phyloP scores from a whole-genome alignment of 2,888 invertebrate species.

The Colletes collaris region DNA sequence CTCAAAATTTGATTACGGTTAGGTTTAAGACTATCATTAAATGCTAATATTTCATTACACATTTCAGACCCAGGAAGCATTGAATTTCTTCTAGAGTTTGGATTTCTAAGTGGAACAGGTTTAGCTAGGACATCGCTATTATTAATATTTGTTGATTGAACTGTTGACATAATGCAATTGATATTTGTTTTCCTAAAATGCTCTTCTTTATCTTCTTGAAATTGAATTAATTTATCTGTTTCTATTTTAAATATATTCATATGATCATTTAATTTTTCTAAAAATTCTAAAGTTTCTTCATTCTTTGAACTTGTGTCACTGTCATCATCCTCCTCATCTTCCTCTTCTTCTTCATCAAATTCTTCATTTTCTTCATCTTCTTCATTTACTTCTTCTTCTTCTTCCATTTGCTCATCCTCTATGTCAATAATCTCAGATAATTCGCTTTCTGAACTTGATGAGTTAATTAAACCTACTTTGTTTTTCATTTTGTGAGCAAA shows the following conservation, averaged over 20 bases:
- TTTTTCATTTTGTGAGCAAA: no score
- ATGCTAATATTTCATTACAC: slow-evolving; percentile 79
- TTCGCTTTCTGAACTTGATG: slow-evolving; percentile 74
- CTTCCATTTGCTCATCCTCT: slow-evolving; percentile 8
- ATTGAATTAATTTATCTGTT: slow-evolving; percentile 86
- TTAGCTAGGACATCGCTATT: slow-evolving; percentile 59
- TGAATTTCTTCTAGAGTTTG: slow-evolving; percentile 78
- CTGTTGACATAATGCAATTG: no score
- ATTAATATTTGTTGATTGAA: no score
- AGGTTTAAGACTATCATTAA: slow-evolving; percentile 74
- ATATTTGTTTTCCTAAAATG: no score
- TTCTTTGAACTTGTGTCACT: slow-evolving; percentile 82
- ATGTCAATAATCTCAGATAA: slow-evolving; percentile 82
- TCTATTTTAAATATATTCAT: slow-evolving; percentile 89
- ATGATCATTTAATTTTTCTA: slow-evolving; percentile 88
- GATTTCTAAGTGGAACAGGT: slow-evolving; percentile 77
- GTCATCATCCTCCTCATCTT: slow-evolving; percentile 84
- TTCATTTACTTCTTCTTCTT: slow-evolving; percentile 6
- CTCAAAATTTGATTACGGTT: slow-evolving; percentile 69
- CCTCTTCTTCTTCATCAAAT: slow-evolving; percentile 59
- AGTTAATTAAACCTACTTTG: no score
- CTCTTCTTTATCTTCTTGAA: no score
- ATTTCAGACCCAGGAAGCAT: slow-evolving; percentile 81
- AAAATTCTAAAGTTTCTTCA: slow-evolving; percentile 86
- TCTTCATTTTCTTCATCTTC: not conserved